Base-by-base conservation (phyloP, 1,140 invertebrate species). In the Ostrea edulis region DNA sequence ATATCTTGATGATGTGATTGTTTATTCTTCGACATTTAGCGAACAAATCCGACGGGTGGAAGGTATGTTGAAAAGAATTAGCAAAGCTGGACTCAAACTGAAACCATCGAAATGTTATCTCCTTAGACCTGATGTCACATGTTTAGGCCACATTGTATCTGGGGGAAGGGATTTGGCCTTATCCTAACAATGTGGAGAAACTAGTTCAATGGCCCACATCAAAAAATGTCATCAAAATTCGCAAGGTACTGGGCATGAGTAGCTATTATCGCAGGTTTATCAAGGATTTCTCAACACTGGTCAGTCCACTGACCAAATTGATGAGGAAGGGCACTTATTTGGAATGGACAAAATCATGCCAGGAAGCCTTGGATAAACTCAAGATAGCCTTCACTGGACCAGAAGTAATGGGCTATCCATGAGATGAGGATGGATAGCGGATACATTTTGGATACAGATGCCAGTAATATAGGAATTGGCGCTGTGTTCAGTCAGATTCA, bases 361-460 rank as follows among this genome's bases (percentile, higher is more conserved):
- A 89, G 17, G 52, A 88, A n/a, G 68, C 71, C 20, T 92, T 93
- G 82, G 53, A 91, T 25, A 52, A 58, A 2, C 55, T 92, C 9
- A 91, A 93, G 81, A 11, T 82, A n/a, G 51, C n/a, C 7, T 65
- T 92, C 44, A 90, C 77, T 0, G 62, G 85, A 17, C 62, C 84
- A 22, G 90, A 90, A 55, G 84, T 92, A 35, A 86, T 91, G 65
- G 85, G 54, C 12, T 89, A 91, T 51, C 87, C 88, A 17, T 22
- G 65, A 55, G 58, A 85, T 44, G 58, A 71, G 22, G 68, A 68
- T 8, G 82, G 82, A 22, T 93, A 90, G 55, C 3, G 82, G 82
- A 22, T 93, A 90, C 84, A 89, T 91, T n/a, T 25, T 94, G n/a
- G 90, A 93, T 54, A 90, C 87, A 11, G 93, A 93, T 82, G 92